phyloP scores from a whole-genome alignment of 2,113 vertebrate species.

The human region DNA sequence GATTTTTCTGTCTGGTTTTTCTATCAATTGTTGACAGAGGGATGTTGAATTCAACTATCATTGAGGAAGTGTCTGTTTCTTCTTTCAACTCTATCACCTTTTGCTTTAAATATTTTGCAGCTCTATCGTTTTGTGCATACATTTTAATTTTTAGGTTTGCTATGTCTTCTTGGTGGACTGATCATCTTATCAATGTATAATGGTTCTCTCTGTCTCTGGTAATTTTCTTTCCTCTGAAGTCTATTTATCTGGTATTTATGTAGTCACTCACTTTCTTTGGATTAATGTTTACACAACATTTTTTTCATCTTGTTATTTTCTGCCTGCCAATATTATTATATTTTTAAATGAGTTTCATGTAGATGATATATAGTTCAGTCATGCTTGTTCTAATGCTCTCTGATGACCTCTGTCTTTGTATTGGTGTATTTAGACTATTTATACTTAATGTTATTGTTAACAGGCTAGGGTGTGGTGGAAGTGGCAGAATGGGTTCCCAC shows the following conservation, averaged over 20 bases:
- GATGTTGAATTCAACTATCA: no score
- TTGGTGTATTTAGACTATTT: not conserved
- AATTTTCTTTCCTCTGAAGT: slow-evolving; percentile 6
- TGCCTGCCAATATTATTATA: not conserved
- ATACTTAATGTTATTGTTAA: not conserved
- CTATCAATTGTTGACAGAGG: no score
- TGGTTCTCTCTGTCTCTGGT: not conserved
- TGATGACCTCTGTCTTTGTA: not conserved
- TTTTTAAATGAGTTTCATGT: not conserved
- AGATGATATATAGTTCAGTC: not conserved
- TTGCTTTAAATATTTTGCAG: no score
- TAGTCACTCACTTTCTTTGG: not conserved
- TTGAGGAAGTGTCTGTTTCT: no score
- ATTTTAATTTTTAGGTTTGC: not conserved
- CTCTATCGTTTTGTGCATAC: no score
- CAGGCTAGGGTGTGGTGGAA: not conserved
- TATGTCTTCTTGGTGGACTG: not conserved
- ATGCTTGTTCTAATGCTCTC: not conserved
- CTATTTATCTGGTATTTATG: not conserved
- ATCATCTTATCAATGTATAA: not conserved
- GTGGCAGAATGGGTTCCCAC: not conserved
- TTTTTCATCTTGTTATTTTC: not conserved
- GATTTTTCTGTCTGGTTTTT: no score
- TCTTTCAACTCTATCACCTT: no score
- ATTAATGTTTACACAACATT: not conserved